Evolutionary conservation across 1,140 invertebrate species (phyloP).

Genomic region (Ceratosolen solmsi): DNA sequence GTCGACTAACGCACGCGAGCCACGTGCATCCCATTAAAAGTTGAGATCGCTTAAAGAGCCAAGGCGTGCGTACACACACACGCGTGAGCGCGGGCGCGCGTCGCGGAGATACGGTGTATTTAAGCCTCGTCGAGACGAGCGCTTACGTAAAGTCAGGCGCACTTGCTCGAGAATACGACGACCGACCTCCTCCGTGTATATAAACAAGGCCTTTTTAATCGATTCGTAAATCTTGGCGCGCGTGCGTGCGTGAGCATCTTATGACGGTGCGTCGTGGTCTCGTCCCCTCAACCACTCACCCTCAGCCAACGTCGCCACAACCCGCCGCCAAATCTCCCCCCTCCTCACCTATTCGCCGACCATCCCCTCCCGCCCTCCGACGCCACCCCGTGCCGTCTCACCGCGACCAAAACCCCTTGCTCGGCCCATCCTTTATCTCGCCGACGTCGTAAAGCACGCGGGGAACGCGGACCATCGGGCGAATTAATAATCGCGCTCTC

Average conservation of each 20-base stretch:
- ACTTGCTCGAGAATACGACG: not conserved
- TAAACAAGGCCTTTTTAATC: constrained; percentile 35
- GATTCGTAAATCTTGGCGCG: constrained; percentile 22
- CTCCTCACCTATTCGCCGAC: not conserved
- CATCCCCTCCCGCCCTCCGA: not conserved
- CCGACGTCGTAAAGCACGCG: no score
- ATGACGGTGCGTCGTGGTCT: no score
- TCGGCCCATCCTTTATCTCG: no score
- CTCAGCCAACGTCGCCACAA: no score
- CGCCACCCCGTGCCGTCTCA: not conserved
- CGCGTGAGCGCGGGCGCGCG: no score
- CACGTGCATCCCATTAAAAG: constrained; percentile 50
- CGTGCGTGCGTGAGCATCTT: not conserved
- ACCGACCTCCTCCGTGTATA: not conserved
- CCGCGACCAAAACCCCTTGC: no score
- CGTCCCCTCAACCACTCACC: no score
- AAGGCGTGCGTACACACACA: not conserved
- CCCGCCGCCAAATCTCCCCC: no score
- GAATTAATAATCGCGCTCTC: constrained; percentile 11
- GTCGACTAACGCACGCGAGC: not conserved
- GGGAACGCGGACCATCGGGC: not conserved
- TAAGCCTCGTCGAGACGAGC: not conserved
- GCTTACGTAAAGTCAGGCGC: not conserved
- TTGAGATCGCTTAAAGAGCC: constrained; percentile 16
- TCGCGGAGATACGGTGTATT: no score